Conservation (phyloP, 2,797 vertebrate genomes). For the Thamnophis elegans region DNA sequence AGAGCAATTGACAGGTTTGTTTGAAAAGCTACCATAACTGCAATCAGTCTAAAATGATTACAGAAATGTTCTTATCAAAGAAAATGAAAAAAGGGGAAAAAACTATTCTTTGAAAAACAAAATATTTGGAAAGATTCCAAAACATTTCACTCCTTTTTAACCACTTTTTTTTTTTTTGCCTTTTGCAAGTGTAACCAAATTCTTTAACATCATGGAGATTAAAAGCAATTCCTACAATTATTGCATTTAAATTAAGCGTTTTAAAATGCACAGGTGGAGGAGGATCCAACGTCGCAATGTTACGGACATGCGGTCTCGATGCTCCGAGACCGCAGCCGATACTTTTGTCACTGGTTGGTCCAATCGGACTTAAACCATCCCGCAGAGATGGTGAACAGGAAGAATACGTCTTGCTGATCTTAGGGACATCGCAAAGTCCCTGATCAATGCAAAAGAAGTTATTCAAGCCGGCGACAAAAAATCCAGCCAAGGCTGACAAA, state of each 20-base stretch:
- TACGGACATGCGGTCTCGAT: too few relatives aligned
- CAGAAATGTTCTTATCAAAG: slow-evolving; percentile 5
- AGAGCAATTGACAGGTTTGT: not conserved
- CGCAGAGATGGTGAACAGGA: too few relatives aligned
- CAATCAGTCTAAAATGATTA: slow-evolving; percentile 10
- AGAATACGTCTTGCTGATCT: too few relatives aligned
- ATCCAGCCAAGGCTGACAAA: too few relatives aligned
- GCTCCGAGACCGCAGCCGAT: too few relatives aligned
- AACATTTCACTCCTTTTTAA: not conserved
- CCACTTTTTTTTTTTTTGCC: not conserved
- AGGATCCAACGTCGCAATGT: too few relatives aligned
- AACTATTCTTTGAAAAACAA: not conserved
- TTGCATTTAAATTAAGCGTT: not conserved
- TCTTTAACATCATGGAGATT: not conserved
- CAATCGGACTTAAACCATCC: too few relatives aligned
- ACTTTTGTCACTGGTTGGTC: too few relatives aligned
- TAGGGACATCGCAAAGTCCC: too few relatives aligned
- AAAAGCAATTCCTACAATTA: not conserved
- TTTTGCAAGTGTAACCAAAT: not conserved
- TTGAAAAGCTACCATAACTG: slow-evolving; percentile 5
- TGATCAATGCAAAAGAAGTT: too few relatives aligned
- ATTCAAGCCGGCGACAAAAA: too few relatives aligned
- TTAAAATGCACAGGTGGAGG: too few relatives aligned
- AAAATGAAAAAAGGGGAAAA: not conserved
- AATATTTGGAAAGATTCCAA: slow-evolving; percentile 23